Conservation (phyloP, 2,113 vertebrate species). For the Girardinichthys multiradiatus region DNA sequence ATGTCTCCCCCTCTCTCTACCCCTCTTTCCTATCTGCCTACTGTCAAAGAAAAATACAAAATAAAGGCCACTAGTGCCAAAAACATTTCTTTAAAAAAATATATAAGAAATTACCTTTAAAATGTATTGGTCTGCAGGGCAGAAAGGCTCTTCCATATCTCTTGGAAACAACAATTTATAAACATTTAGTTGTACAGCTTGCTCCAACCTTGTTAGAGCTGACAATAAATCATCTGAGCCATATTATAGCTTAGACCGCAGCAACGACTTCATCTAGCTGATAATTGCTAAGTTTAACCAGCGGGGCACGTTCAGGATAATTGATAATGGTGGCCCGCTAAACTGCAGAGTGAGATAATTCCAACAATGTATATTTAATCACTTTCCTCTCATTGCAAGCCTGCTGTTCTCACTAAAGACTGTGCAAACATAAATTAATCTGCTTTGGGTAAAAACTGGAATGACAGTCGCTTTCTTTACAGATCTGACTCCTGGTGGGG, state of each 20-base stretch:
- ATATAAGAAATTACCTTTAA: constrained; percentile 25
- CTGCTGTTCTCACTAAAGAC: constrained; percentile 7
- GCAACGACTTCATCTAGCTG: constrained; percentile 49
- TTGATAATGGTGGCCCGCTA: constrained; percentile 30
- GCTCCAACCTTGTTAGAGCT: constrained; percentile 22
- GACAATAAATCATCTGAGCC: constrained; percentile 43
- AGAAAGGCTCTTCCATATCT: constrained; percentile 2
- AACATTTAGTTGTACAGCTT: constrained; percentile 15
- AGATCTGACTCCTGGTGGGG: constrained; percentile 12
- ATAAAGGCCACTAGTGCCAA: too few relatives aligned
- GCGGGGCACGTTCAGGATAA: constrained; percentile 58
- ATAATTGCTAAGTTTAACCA: constrained; percentile 59
- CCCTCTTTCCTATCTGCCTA: too few relatives aligned
- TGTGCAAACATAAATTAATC: constrained; percentile 27
- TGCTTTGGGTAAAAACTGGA: not conserved
- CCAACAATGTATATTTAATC: constrained; percentile 41
- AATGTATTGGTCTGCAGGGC: not conserved
- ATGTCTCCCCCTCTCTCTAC: too few relatives aligned
- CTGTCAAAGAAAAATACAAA: too few relatives aligned
- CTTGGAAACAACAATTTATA: constrained; percentile 42
- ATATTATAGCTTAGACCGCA: not conserved
- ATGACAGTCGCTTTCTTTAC: not conserved
- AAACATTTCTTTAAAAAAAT: too few relatives aligned
- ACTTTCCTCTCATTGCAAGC: constrained; percentile 24
- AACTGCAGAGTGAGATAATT: constrained; percentile 31